Conservation (phyloP, 2,113 vertebrate genomes). For the Syrmaticus mikado region DNA sequence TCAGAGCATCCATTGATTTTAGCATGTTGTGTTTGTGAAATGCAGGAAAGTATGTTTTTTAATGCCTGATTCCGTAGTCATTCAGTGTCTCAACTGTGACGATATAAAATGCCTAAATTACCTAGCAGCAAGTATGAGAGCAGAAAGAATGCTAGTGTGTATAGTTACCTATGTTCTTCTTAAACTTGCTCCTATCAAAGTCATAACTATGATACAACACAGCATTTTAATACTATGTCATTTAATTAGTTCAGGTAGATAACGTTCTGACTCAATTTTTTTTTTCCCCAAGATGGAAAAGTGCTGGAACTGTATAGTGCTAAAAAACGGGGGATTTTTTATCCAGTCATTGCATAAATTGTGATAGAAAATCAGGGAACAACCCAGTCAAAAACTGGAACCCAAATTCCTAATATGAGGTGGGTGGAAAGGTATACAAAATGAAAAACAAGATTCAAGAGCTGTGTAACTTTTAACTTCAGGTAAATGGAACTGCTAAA, state of each 20-base stretch:
- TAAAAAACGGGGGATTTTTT: background rate
- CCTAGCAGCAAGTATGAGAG: background rate
- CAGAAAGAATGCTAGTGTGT: background rate
- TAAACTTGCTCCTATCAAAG: background rate
- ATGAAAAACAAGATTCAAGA: background rate
- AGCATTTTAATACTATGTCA: background rate
- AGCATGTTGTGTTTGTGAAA: fast-evolving
- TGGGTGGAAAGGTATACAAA: background rate
- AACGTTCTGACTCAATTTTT: fast-evolving
- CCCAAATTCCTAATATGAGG: background rate
- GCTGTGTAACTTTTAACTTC: background rate
- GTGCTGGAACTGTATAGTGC: background rate
- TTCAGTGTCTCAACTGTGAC: fast-evolving
- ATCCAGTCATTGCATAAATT: background rate
- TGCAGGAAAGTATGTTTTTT: background rate
- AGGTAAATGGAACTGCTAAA: background rate
- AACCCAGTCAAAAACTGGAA: too few species aligned
- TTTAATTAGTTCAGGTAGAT: background rate
- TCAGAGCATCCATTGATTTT: background rate
- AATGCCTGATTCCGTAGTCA: background rate
- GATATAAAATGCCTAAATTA: background rate
- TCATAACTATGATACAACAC: fast-evolving
- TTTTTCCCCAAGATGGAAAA: background rate
- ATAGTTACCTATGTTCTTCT: background rate
- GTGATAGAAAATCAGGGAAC: background rate